Percentiles rank a stretch among this genome's conserved stretches.
Conservation (phyloP, 1,140 invertebrate species). For the Drosophila bifasciata region DNA sequence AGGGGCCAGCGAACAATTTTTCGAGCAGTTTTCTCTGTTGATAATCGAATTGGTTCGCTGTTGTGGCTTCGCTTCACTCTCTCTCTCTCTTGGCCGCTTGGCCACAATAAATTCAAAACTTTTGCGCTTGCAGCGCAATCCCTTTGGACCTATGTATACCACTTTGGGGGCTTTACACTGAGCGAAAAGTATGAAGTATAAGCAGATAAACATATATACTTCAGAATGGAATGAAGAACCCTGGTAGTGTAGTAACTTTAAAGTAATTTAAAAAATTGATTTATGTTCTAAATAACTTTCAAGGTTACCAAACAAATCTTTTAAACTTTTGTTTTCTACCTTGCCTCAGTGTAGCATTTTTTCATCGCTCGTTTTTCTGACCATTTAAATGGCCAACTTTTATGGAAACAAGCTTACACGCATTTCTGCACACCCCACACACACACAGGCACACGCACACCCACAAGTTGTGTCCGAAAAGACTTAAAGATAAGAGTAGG, state of each 20-base stretch:
- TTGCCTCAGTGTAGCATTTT: constrained; percentile 26
- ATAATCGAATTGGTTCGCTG: constrained; percentile 53
- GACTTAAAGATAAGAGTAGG: constrained; percentile 53
- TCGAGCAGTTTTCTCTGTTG: constrained; percentile 18
- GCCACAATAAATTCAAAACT: constrained; percentile 73
- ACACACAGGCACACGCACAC: constrained; percentile 16
- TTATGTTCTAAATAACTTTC: no score
- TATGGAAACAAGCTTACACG: constrained; percentile 53
- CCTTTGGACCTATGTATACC: constrained; percentile 16
- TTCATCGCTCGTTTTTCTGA: constrained; percentile 18
- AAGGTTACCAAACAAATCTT: no score
- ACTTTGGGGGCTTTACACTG: constrained; percentile 14
- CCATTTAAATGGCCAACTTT: constrained; percentile 56
- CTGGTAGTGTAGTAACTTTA: no score
- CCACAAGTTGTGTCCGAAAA: constrained; percentile 4
- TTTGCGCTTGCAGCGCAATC: constrained; percentile 21
- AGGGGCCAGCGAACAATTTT: constrained; percentile 16
- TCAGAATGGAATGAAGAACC: no score
- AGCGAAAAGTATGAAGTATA: no score
- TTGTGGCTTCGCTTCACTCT: constrained; percentile 12
- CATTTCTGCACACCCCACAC: constrained; percentile 18
- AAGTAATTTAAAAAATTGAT: no score
- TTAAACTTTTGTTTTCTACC: constrained; percentile 11
- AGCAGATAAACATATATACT: no score
- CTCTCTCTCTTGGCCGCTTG: constrained; percentile 1